Conservation (phyloP, 2,113 vertebrate species). For the Ia io region DNA sequence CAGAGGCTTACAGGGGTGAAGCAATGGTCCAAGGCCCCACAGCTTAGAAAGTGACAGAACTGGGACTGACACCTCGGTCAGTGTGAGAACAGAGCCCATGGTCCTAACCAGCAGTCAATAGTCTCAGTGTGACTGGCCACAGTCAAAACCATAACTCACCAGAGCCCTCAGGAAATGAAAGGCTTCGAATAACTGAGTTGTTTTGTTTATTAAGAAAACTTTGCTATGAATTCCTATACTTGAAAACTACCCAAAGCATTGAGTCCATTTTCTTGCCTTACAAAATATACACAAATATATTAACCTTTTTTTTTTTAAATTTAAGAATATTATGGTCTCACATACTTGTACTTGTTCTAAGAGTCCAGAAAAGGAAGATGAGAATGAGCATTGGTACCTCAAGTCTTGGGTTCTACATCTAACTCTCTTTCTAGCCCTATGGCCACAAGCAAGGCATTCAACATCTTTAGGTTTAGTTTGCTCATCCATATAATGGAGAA, state of each 20-base stretch:
- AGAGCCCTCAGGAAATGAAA: neutral
- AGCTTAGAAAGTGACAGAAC: neutral
- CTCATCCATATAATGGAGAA: neutral
- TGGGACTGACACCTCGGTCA: neutral
- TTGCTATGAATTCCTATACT: neutral
- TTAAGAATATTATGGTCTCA: neutral
- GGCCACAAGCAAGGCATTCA: neutral
- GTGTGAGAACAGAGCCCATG: neutral
- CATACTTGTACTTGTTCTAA: constrained; percentile 13
- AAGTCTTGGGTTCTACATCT: neutral
- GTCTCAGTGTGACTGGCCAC: neutral
- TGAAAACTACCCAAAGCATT: neutral
- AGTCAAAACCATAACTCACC: neutral
- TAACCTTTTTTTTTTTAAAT: neutral
- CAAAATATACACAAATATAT: neutral
- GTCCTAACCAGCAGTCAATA: neutral
- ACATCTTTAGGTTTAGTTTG: neutral
- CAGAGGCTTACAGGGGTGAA: neutral
- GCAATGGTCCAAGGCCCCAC: neutral
- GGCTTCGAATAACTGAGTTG: neutral
- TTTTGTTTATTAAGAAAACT: neutral
- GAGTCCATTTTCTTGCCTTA: constrained; percentile 3
- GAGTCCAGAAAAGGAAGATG: neutral
- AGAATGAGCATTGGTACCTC: neutral
- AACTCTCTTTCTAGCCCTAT: neutral